Percentiles rank a stretch among this genome's conserved stretches.
Conservation (phyloP, 1,140 invertebrate species). For the Choristoneura fumiferana region DNA sequence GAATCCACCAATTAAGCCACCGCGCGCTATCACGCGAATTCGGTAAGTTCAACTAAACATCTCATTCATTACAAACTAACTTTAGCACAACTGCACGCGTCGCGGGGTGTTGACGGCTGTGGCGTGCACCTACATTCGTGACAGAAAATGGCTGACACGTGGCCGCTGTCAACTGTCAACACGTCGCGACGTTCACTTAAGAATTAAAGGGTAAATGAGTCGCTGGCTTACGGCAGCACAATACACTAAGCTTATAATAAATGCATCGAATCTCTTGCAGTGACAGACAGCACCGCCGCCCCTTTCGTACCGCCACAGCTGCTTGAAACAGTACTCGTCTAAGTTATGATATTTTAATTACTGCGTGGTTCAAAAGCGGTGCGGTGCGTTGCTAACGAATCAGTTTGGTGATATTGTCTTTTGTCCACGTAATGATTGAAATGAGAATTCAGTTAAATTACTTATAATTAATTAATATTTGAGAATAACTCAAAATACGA, state of each 20-base stretch:
- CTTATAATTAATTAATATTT: slow-evolving; percentile 14
- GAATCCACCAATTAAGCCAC: neutral
- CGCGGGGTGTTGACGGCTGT: too few species aligned
- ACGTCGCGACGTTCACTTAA: neutral
- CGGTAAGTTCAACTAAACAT: too few species aligned
- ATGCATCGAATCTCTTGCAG: slow-evolving; percentile 11
- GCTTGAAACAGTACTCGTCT: neutral
- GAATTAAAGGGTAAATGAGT: slow-evolving; percentile 3
- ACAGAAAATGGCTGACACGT: neutral
- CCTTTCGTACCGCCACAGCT: neutral
- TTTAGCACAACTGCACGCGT: too few species aligned
- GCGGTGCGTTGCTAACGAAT: neutral
- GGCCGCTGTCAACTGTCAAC: neutral
- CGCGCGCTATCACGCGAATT: too few species aligned
- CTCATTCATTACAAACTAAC: too few species aligned
- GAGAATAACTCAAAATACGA: slow-evolving; percentile 11
- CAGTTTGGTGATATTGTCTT: slow-evolving; percentile 12
- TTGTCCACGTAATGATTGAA: slow-evolving; percentile 1
- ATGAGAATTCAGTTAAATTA: slow-evolving; percentile 8
- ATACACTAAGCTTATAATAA: slow-evolving; percentile 14
- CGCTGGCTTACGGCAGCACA: neutral
- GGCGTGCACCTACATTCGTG: slow-evolving; percentile 11
- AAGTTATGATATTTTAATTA: neutral
- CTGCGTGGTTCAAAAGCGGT: neutral
- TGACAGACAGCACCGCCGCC: too few species aligned